Percentiles rank a stretch among this genome's conserved stretches.
Conservation (phyloP, 2,797 vertebrate species). For the Hypotaenidia okinawae region DNA sequence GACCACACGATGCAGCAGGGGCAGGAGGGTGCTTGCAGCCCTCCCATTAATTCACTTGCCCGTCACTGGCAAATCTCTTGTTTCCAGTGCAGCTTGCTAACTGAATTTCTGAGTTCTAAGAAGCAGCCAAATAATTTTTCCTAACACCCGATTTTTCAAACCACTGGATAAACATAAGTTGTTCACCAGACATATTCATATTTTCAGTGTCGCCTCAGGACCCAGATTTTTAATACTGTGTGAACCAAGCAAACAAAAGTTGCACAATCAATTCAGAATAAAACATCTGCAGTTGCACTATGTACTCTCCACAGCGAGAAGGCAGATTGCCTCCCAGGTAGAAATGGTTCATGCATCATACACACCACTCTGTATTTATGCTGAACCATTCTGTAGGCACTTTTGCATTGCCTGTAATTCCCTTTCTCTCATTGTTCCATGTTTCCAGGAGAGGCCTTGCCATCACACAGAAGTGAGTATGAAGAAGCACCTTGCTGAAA, state of each 20-base stretch:
- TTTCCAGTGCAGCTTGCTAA: neutral
- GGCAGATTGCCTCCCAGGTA: neutral
- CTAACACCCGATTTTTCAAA: neutral
- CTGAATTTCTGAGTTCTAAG: neutral
- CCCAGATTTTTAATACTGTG: neutral
- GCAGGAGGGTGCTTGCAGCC: neutral
- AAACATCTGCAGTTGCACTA: neutral
- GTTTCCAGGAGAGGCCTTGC: neutral
- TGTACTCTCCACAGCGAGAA: neutral
- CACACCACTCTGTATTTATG: fast-evolving
- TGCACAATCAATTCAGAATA: neutral
- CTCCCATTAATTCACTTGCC: neutral
- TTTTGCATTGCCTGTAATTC: neutral
- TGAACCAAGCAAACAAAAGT: neutral
- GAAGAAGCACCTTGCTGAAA: neutral
- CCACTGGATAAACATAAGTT: neutral
- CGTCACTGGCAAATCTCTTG: neutral
- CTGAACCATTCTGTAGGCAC: neutral
- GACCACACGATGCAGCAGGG: neutral
- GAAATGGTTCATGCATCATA: neutral
- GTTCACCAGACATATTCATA: neutral
- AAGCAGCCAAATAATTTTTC: neutral
- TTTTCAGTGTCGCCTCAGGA: neutral
- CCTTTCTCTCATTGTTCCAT: neutral
- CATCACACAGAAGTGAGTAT: neutral